Base-by-base conservation (phyloP, 2,797 vertebrate genomes). In the Halcyon chelicuti region DNA sequence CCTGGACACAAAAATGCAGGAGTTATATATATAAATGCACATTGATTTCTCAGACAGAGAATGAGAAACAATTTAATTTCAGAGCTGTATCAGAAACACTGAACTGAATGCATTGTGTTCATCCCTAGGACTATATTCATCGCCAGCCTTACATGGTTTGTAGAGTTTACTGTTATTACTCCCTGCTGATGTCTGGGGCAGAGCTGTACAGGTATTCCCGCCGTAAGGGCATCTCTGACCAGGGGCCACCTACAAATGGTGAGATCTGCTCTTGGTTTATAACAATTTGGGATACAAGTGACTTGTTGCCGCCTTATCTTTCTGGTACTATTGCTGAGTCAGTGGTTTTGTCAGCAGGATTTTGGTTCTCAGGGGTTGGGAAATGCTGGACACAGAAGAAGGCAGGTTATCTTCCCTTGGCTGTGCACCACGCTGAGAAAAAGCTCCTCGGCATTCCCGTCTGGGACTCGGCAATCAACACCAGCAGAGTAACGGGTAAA, bases 171-270 rank as follows among this genome's bases (percentile, higher is more conserved):
- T 71, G 0, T 28, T 16, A 28, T 23, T 33, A 44, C 17, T 57
- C 49, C 8, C 1, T 68, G 68, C 35, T 60, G 39, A 20, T 1
- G 14, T 7, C 31, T 0, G 1, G 55, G 22, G 75, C 21, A 29
- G 60, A 66, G 47, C 55, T 54, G 23, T 14, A 10, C 42, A 42
- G 51, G 76, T 23, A 18, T 10, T 76, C 54, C 19, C 17, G 25
- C 29, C 21, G 70, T 3, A 1, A 51, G 35, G 18, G 3, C 16
- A 35, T 7, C 25, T 52, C 58, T 42, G 46, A 54, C 28, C 5
- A 3, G 33, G 16, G 39, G 29, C 25, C 58, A 91, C 51, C n/a
- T 21, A 42, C 5, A 15, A 47, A 42, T 5, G 14, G 18, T 26
- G 40, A 81, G 62, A 54, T 28, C 31, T 66, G 54, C 33, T 78